These are phyloP conservation scores for Onychostruthus taczanowskii DNA, from an alignment of 2,113 vertebrate species.

Conservation along the genomic window DNA sequence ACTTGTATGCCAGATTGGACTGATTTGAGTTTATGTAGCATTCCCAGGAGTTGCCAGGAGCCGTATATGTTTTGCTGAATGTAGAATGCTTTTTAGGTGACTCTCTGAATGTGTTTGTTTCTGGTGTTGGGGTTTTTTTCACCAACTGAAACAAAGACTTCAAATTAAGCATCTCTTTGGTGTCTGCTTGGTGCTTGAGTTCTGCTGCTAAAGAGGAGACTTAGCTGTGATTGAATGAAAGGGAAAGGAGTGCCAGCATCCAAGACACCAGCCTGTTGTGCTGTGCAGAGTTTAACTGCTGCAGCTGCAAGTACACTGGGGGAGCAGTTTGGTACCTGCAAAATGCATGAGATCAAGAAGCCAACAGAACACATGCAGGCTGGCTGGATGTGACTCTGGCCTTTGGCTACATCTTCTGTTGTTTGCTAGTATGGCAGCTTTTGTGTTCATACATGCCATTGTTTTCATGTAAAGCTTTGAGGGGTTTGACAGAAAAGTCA, in stretches of 20 bases:
- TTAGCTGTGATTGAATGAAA: background rate
- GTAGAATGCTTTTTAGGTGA: background rate
- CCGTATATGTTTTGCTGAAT: fast-evolving
- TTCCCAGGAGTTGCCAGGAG: background rate
- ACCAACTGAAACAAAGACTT: background rate
- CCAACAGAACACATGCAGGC: background rate
- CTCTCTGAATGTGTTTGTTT: background rate
- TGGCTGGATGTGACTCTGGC: background rate
- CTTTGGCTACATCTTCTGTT: background rate
- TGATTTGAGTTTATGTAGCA: background rate
- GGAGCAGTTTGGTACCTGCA: background rate
- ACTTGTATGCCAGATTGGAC: background rate
- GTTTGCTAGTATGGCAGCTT: background rate
- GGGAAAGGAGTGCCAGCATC: too few relatives aligned
- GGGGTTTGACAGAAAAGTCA: background rate
- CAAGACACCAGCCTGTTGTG: background rate
- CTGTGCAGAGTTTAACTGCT: background rate
- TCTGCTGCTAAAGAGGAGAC: background rate
- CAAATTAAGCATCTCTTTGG: background rate
- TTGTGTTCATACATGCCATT: background rate
- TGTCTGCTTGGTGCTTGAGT: background rate
- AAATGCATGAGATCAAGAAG: background rate
- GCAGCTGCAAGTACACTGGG: background rate
- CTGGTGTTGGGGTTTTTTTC: background rate
- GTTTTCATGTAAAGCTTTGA: background rate